Percentiles rank a stretch among this genome's conserved stretches.
Evolutionary conservation across 2,888 invertebrate genomes (phyloP).

Genomic region (Trissolcus brochymenae): DNA sequence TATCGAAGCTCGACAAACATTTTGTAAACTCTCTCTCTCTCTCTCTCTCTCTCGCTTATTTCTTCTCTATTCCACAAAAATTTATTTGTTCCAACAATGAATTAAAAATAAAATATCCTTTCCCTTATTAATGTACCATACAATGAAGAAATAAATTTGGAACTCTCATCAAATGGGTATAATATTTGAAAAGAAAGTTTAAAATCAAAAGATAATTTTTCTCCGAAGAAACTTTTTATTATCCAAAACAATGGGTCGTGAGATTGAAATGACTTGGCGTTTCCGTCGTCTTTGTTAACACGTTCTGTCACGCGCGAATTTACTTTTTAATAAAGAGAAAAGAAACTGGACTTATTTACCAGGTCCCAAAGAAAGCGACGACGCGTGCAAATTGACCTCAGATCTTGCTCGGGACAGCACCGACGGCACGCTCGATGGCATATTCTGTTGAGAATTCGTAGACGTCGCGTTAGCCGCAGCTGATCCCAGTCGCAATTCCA

Average conservation of each 20-base stretch:
- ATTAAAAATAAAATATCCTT: constrained; percentile 17
- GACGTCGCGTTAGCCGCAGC: constrained; percentile 64
- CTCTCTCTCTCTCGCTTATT: constrained; percentile 43
- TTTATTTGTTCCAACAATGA: constrained; percentile 26
- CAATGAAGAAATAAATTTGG: constrained; percentile 8
- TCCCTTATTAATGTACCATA: constrained; percentile 14
- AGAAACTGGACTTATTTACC: constrained; percentile 76
- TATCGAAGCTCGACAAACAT: constrained; percentile 58
- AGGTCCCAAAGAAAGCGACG: constrained; percentile 83
- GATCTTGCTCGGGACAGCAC: constrained; percentile 89
- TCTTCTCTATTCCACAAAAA: constrained; percentile 3
- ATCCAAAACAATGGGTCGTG: neutral
- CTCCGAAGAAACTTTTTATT: neutral
- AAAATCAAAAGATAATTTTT: too few species aligned
- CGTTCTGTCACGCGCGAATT: too few species aligned
- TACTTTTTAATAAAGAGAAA: constrained; percentile 22
- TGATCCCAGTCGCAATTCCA: constrained; percentile 83
- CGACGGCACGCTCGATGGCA: constrained; percentile 80
- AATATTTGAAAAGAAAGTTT: too few species aligned
- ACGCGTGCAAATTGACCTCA: constrained; percentile 89
- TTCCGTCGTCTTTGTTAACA: neutral
- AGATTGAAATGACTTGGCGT: too few species aligned
- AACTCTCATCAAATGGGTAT: neutral
- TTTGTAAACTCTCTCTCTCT: constrained; percentile 55
- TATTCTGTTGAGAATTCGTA: constrained; percentile 80